Base-by-base conservation (phyloP, 2,113 vertebrate genomes). In the Hydropotes inermis region DNA sequence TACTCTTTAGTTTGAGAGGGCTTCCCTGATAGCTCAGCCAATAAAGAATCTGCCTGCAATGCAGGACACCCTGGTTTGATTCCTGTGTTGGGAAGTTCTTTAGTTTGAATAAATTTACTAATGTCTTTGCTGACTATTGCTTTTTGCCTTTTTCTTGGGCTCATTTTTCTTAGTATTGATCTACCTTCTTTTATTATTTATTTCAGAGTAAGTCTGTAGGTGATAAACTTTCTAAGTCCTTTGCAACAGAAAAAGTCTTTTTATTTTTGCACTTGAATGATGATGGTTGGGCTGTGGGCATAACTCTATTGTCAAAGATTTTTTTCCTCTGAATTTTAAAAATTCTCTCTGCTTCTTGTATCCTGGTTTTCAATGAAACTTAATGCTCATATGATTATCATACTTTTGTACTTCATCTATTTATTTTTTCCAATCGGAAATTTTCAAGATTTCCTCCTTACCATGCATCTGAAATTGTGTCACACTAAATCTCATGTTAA, bases 241-340 rank as follows among this genome's bases (percentile, higher is more conserved):
- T 17, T 21, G 12, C 27, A 89, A 74, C 36, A 33, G 19, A 55
- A 91, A 60, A 86, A 55, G 25, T 47, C 55, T 64, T 97, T 70
- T 28, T 79, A 81, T 74, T 92, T 83, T 87, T 43, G 45, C n/a
- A 57, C 6, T 52, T 57, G 78, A 96, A 74, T 78, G 30, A 54
- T 78, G 17, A 78, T 70, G 45, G 27, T 55, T 52, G 54, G 45
- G 19, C 45, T 90, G 13, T 61, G 23, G 36, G 79, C 52, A 28
- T 8, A 50, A 64, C 74, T 89, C 30, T 86, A 86, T 14, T 74
- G 54, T 23, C 60, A 83, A 94, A 94, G 85, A 78, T 21, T 64
- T 89, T 89, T 95, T 86, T 86, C 47, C n/a, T 83, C 33, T 89
- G 50, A 95, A 83, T 57, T 89, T 88, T 47, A 88, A 84, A 92